Evolutionary conservation across 2,797 vertebrate genomes (phyloP), one percentile per base, ranked within the genome.

Genomic region (Rhynchonycteris naso): DNA sequence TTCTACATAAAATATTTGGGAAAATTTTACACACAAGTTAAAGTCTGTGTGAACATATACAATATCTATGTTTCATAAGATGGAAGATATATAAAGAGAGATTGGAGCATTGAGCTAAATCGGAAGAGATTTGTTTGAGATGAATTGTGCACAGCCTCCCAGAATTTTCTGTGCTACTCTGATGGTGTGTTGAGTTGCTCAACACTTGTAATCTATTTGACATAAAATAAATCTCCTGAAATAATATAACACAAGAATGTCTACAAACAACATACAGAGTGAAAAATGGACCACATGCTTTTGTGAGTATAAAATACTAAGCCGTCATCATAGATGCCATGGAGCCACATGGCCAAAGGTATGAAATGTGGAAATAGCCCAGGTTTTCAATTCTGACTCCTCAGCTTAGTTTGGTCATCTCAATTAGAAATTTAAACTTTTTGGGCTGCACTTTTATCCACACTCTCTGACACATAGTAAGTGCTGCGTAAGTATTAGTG

Each of bases 151-250:
- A 43, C 3, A 30, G 4, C 14, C 63, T 69, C 26, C 28, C 47
- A 35, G 96, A 61, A 16, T 82, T 89, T 96, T 85, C 81, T 69
- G 4, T 59, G 75, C 7, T 86, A 5, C 43, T 88, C 50, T 88
- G 30, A 66, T 15, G 50, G n/a, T 59, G 63, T 1, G 15, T 79
- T 68, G 58, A 78, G 43, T 65, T 65, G 61, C 87, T 83, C 75
- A 61, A 28, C 0, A 0, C 63, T 24, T 35, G 95, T 50, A 35
- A 5, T 59, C 19, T 91, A 33, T 97, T 97, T 94, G 88, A 58
- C 52, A 47, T 72, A 50, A 95, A 75, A 54, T 71, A 76, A 69
- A 3, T 50, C 78, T 95, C 78, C 82, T 94, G 54, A 28, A 87
- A 66, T 54, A 22, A 59, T 8, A 22, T 2, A 54, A 5, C 7